These are phyloP conservation scores for Daboia siamensis DNA, from an alignment of 2,113 vertebrate species.

Conservation along the genomic window DNA sequence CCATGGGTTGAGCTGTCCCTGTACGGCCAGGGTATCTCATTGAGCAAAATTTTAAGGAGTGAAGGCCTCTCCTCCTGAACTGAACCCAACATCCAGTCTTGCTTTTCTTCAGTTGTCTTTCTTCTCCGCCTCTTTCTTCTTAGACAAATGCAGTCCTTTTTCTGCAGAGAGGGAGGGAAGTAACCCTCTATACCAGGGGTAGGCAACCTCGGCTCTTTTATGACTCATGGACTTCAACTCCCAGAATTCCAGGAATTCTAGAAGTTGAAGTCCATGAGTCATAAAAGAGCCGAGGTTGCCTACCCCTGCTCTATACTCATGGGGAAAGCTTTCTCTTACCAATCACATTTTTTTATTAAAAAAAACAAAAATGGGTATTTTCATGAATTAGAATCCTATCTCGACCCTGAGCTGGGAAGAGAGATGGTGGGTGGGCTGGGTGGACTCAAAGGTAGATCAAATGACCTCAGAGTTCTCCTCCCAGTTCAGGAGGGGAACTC, in stretches of 20 bases:
- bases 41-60: neutral
- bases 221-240: too few relatives aligned
- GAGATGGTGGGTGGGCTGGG: neutral
- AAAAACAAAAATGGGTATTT: neutral
- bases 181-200: neutral
- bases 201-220: too few relatives aligned
- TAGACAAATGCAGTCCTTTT: neutral
- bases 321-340: neutral
- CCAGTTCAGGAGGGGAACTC: neutral
- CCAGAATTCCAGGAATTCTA: too few relatives aligned
- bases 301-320: neutral
- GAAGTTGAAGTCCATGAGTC: too few relatives aligned
- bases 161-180: neutral
- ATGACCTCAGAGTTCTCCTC: neutral
- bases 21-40: neutral
- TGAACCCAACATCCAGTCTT: neutral
- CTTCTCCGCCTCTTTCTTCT: neutral
- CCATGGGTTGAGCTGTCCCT: neutral
- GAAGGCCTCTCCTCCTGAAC: neutral
- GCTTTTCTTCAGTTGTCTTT: neutral
- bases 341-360: neutral
- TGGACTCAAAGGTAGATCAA: neutral
- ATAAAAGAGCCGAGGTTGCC: too few relatives aligned
- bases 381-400: neutral
- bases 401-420: neutral